These are phyloP conservation scores for Lindbergichthys nudifrons DNA, from an alignment of 2,797 vertebrate species.

Conservation along the genomic window DNA sequence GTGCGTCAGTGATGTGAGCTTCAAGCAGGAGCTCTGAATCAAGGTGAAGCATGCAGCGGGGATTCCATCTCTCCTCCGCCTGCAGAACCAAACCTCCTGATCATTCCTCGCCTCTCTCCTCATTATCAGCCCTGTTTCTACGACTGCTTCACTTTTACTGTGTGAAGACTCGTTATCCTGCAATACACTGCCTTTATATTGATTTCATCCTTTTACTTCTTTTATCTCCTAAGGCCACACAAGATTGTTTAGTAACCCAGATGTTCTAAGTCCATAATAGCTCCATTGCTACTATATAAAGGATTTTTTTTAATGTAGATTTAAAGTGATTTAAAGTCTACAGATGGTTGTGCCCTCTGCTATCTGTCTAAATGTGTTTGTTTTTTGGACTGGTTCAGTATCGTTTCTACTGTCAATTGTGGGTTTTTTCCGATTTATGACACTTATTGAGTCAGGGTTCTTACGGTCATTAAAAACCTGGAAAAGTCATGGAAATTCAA, in stretches of 20 bases:
- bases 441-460: not conserved
- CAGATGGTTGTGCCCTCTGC: not conserved
- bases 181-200: not conserved
- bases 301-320: not conserved
- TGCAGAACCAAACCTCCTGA: not conserved
- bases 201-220: not conserved
- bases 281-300: not conserved
- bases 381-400: not conserved
- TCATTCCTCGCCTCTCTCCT: constrained; percentile 3
- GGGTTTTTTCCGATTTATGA: not conserved
- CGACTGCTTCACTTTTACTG: not conserved
- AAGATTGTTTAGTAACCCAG: not conserved
- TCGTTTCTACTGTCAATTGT: not conserved
- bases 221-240: not conserved
- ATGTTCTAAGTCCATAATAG: not conserved
- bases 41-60: constrained; percentile 14
- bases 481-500: too few species aligned
- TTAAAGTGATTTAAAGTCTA: not conserved
- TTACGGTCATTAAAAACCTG: too few species aligned
- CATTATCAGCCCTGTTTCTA: not conserved
- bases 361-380: not conserved
- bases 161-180: constrained; percentile 4
- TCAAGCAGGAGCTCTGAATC: constrained; percentile 28
- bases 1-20: constrained; percentile 7
- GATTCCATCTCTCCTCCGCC: not conserved